A percentile compares a stretch with the other conserved stretches of the same genome.
Evolutionary conservation across 2,888 invertebrate species (phyloP).

Genomic region (Caenorhabditis plicata): DNA sequence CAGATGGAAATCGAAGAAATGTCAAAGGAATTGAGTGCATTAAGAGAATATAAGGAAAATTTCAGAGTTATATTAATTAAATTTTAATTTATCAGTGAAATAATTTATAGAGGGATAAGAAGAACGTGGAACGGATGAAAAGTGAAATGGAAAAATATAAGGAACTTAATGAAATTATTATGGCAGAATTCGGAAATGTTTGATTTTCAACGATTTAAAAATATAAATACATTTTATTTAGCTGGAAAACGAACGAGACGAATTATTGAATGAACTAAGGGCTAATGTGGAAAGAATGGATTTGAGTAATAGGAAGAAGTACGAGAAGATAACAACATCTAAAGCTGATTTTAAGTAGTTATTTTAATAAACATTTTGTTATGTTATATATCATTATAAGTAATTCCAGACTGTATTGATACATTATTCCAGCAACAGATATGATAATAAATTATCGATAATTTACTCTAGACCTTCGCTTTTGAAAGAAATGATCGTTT

Average conservation of each 20-base stretch:
- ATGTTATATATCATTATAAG: too few relatives aligned
- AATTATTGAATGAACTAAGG: constrained; percentile 30
- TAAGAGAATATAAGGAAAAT: constrained; percentile 31
- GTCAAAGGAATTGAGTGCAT: constrained; percentile 26
- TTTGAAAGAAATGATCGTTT: too few relatives aligned
- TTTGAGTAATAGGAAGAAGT: constrained; percentile 13
- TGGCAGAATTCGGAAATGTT: constrained; percentile 38
- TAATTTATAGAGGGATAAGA: constrained; percentile 32
- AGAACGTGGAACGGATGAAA: constrained; percentile 33
- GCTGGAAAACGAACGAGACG: constrained; percentile 44
- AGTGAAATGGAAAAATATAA: constrained; percentile 43
- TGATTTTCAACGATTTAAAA: not conserved
- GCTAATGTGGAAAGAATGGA: constrained; percentile 26
- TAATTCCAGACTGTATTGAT: too few relatives aligned
- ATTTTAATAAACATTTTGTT: too few relatives aligned
- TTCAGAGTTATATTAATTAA: constrained; percentile 17
- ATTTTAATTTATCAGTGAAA: not conserved
- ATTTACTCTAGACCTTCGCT: too few relatives aligned
- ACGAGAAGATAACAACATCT: constrained; percentile 12
- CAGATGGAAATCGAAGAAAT: constrained; percentile 30
- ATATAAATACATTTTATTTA: constrained; percentile 2
- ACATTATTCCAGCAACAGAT: too few relatives aligned
- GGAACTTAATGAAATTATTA: constrained; percentile 47
- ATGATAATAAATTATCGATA: too few relatives aligned
- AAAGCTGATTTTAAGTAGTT: too few relatives aligned